A percentile compares a stretch with the other conserved stretches of the same genome.
Evolutionary conservation across 2,113 vertebrate species (phyloP).

Genomic region (Monarcha castaneiventris): DNA sequence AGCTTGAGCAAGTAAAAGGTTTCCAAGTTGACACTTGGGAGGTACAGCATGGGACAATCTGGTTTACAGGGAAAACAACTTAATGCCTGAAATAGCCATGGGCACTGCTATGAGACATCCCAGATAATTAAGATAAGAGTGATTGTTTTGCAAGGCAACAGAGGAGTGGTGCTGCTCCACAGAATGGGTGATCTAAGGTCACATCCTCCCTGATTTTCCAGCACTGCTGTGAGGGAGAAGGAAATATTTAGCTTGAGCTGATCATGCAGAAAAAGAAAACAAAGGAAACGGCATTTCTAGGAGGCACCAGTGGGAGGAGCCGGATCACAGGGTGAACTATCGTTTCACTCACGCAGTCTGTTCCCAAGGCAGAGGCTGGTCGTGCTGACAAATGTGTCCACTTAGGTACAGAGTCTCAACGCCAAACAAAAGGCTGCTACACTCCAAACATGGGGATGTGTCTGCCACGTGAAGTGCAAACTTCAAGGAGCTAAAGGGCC

Average conservation of each 20-base stretch:
- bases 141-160: conserved; percentile 16
- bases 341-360: not conserved
- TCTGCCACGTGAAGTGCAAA: not conserved
- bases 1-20: not conserved
- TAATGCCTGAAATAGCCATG: not conserved
- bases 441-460: rapidly evolving
- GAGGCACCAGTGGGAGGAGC: not conserved
- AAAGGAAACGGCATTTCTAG: not conserved
- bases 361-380: not conserved
- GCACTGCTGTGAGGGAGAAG: not conserved
- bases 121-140: conserved; percentile 17
- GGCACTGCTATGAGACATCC: not conserved
- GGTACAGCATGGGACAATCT: not conserved
- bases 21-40: not conserved
- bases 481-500: not conserved
- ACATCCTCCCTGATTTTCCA: conserved; percentile 33
- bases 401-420: not conserved
- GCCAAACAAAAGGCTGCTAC: not conserved
- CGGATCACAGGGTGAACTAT: not conserved
- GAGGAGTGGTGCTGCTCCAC: not conserved
- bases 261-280: not conserved
- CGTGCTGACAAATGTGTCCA: not conserved
- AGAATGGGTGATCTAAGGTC: not conserved
- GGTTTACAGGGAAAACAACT: conserved; percentile 4
- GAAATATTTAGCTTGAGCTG: not conserved